phyloP scores from a whole-genome alignment of 2,888 invertebrate genomes.

The Synergus laeviventris region DNA sequence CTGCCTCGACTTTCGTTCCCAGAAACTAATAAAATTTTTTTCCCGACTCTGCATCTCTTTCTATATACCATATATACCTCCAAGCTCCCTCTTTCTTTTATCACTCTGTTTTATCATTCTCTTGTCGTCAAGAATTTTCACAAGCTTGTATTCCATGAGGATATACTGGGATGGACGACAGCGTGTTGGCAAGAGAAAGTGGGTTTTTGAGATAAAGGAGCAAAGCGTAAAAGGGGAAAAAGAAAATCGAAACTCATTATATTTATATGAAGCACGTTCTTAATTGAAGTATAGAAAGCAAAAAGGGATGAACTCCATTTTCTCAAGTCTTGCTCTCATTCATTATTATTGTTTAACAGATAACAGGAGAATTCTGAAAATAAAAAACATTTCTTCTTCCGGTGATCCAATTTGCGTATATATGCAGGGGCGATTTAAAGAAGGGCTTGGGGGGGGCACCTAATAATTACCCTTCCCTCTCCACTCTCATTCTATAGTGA shows the following conservation, averaged over 20 bases:
- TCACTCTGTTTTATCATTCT: not conserved
- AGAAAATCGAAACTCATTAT: not conserved
- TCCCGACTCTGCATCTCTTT: not conserved
- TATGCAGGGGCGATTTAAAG: too few relatives aligned
- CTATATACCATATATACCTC: not conserved
- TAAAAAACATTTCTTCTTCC: not conserved
- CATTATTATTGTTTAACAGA: not conserved
- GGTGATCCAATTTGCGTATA: not conserved
- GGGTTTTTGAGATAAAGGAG: constrained; percentile 1
- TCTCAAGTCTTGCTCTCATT: not conserved
- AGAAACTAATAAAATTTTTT: constrained; percentile 9
- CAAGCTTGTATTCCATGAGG: not conserved
- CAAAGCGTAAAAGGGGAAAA: not conserved
- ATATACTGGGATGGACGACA: not conserved
- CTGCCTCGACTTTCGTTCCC: constrained; percentile 1
- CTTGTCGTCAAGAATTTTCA: constrained; percentile 2
- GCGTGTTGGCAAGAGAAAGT: not conserved
- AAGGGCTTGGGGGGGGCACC: too few relatives aligned
- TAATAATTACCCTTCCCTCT: too few relatives aligned
- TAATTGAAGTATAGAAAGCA: not conserved
- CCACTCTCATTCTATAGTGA: too few relatives aligned
- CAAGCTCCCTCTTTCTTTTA: not conserved
- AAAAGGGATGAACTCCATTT: not conserved
- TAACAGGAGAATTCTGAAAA: not conserved
- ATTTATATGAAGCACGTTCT: not conserved